Base-by-base conservation (phyloP, 2,888 invertebrate genomes). In the Nomada ruficornis region DNA sequence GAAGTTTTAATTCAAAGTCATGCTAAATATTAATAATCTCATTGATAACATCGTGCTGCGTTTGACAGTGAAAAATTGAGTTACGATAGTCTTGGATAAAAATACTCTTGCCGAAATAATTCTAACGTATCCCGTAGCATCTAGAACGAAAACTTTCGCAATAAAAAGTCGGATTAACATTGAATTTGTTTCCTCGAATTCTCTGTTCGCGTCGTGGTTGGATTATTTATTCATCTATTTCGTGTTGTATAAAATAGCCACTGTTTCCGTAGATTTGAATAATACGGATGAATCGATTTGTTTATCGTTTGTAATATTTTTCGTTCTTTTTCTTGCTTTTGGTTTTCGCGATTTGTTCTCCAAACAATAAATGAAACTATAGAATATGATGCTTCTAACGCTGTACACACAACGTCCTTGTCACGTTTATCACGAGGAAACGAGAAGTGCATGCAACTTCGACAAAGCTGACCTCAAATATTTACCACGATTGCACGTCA, bases 401-500 rank as follows among this genome's bases (percentile, higher is more conserved):
- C 59, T 23, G 7, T 18, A 42, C 42, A 42, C 36, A 54, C 54
- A 5, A 15, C 47, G n/a, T 68, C 15, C 20, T n/a, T 20, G 18
- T 18, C 9, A 67, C 13, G 47, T 54, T 52, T 75, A 47, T 67
- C 36, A 44, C 11, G 13, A 11, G n/a, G 11, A 54, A 63, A 55
- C 52, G 55, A 68, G 52, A 63, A 71, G 10, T 29, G 44, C 55
- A 54, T 26, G 52, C 47, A 59, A 52, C 36, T 57, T 57, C 20
- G 42, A 29, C 15, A 54, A 62, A 50, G 50, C 23, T 68, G 67
- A 68, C 55, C 54, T 74, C 44, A 70, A 79, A 75, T 78, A 80
- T 80, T 80, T 80, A 71, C 65, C 55, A 57, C 13, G 26, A 62
- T 11, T 29, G 13, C 20, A 55, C 50, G 80, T 68, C 52, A 73